Evolutionary conservation across 2,888 invertebrate species (phyloP), one percentile per base, ranked within the genome.

Genomic region (Cryptus viduatorius): DNA sequence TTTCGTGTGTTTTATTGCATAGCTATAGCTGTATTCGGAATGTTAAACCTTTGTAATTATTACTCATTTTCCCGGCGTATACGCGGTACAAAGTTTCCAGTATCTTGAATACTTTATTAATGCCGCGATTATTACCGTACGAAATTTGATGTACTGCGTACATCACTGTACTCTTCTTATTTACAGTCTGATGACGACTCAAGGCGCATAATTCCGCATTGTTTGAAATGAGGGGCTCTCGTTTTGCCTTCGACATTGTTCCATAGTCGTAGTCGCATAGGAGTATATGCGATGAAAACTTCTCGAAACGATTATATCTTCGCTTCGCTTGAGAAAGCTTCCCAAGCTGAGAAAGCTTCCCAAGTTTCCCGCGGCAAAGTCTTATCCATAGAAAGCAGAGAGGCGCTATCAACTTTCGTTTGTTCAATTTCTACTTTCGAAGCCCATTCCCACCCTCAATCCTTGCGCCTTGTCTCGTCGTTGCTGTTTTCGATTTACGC

Each of bases 211-310:
- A 61, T 61, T 31, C 61, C 4, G 61, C 14, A 31, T 61, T 29
- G 61, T 61, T 61, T 31, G 29, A 31, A 61, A 61, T 61, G n/a
- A 61, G 2, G 61, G 12, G 12, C 61, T 61, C 14, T 29, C 29
- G 3, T 12, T 48, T n/a, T 48, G 48, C 37, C 31, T 61, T 61
- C 61, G 61, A 31, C 29, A 31, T 61, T 61, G 61, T 61, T 61
- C 61, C 61, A 31, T 5, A 61, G 7, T 12, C 12, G 19, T 56
- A 24, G 24, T 24, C 8, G 19, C 53, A 53, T 71, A 24, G 24
- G 24, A 24, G 24, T 44, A n/a, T 44, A 59, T 46, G n/a, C 61
- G 31, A 10, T 10, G 46, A 46, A 73, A 73, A 73, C 73, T 73
- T 73, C 71, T 37, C 53, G 53, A 44, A 14, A 24, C 31, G 29